These are phyloP conservation scores for Zygaena filipendulae DNA, from an alignment of 2,888 invertebrate species.

Conservation along the genomic window DNA sequence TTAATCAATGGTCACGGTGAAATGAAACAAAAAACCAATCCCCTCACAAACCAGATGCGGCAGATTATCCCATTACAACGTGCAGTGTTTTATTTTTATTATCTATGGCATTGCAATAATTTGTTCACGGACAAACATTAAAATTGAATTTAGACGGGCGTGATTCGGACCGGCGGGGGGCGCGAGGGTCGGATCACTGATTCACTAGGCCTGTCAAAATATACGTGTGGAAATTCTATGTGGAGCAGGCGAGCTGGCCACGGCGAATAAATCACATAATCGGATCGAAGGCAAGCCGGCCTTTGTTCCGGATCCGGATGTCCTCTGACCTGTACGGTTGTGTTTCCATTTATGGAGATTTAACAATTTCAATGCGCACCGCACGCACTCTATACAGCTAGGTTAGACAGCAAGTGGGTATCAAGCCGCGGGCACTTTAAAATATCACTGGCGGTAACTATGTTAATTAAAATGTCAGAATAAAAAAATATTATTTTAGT, in stretches of 20 bases:
- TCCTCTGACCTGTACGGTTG: conserved; percentile 17
- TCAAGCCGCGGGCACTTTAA: too few relatives aligned
- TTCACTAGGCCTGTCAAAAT: conserved; percentile 50
- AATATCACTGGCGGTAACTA: too few relatives aligned
- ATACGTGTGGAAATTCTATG: conserved; percentile 44
- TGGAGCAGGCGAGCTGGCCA: conserved; percentile 26
- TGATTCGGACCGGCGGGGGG: conserved; percentile 30
- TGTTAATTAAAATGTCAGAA: too few relatives aligned
- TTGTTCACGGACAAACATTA: conserved; percentile 61
- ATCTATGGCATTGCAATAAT: conserved; percentile 59
- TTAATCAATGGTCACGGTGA: conserved; percentile 52
- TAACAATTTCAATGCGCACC: too few relatives aligned
- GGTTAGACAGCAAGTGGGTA: too few relatives aligned
- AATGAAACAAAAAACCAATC: conserved; percentile 41
- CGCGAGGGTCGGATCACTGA: conserved; percentile 38
- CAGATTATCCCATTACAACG: conserved; percentile 49
- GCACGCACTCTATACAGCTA: too few relatives aligned
- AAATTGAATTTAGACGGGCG: conserved; percentile 54
- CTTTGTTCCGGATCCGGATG: conserved; percentile 17
- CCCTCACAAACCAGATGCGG: conserved; percentile 47
- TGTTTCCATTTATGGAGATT: background rate
- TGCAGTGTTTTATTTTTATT: conserved; percentile 47
- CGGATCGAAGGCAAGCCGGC: conserved; percentile 43
- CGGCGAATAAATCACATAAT: conserved; percentile 51
- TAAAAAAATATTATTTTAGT: too few relatives aligned